Conservation (phyloP, 2,797 vertebrate species). For the Psittacula echo region DNA sequence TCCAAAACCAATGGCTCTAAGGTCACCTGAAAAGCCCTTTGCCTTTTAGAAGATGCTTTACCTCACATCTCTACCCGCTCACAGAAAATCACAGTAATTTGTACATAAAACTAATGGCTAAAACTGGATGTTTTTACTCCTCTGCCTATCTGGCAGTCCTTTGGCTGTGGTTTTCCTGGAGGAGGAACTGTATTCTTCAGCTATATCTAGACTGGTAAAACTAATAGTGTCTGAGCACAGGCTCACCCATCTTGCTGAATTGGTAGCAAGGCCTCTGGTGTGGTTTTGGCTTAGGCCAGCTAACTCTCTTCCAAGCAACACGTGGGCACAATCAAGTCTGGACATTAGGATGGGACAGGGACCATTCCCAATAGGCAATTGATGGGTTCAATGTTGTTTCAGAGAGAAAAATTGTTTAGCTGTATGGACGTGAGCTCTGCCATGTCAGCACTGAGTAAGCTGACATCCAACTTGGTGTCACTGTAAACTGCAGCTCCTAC, state of each 20-base stretch:
- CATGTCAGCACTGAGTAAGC: background rate
- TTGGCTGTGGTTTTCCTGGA: slow-evolving; percentile 13
- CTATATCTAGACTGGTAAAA: slow-evolving; percentile 7
- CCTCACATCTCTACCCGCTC: background rate
- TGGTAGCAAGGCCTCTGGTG: background rate
- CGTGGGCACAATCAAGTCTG: background rate
- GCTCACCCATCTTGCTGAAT: background rate
- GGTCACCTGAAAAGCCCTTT: slow-evolving; percentile 21
- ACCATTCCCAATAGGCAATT: background rate
- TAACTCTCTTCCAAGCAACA: background rate
- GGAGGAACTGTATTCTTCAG: background rate
- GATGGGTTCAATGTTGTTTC: background rate
- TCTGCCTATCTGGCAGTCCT: background rate
- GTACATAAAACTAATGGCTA: background rate
- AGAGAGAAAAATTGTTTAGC: background rate
- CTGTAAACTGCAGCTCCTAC: background rate
- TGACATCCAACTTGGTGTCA: background rate
- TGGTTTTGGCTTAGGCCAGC: background rate
- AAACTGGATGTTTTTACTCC: background rate
- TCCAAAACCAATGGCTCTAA: background rate
- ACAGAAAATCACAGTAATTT: background rate
- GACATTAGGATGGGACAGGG: background rate
- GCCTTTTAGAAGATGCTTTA: background rate
- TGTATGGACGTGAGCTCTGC: background rate
- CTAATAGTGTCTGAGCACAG: background rate